Evolutionary conservation across 1,140 invertebrate species (phyloP).

Genomic region (Lamellibrachia luymesi): DNA sequence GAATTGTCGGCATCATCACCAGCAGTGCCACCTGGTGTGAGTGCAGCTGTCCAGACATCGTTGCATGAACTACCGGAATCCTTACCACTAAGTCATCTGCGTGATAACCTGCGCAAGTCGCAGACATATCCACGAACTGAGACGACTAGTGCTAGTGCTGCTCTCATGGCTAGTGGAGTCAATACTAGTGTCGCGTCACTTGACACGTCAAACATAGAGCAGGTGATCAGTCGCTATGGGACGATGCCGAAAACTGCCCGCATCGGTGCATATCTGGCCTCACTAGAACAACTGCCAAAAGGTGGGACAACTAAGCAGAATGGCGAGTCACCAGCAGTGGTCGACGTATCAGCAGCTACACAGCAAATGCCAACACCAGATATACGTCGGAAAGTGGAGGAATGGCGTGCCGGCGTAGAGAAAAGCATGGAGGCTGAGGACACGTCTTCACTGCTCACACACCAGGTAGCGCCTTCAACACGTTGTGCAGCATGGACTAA

Average conservation of each 20-base stretch:
- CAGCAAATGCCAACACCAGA: constrained; percentile 28
- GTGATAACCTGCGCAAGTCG: constrained; percentile 22
- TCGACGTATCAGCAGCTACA: constrained; percentile 16
- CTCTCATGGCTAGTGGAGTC: constrained; percentile 23
- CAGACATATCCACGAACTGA: constrained; percentile 18
- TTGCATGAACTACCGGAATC: neutral
- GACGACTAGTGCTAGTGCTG: constrained; percentile 17
- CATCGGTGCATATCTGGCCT: constrained; percentile 93
- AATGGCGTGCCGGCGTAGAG: constrained; percentile 28
- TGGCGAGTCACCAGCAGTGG: constrained; percentile 31
- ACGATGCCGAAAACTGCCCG: constrained; percentile 90
- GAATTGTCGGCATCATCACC: constrained; percentile 36
- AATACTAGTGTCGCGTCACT: constrained; percentile 67
- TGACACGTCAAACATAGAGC: constrained; percentile 94
- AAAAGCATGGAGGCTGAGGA: constrained; percentile 4
- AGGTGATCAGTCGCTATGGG: constrained; percentile 94
- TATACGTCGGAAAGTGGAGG: constrained; percentile 27
- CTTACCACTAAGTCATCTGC: constrained; percentile 19
- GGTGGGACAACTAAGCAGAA: constrained; percentile 45
- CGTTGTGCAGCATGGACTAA: constrained; percentile 20
- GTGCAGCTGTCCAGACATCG: constrained; percentile 10
- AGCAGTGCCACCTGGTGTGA: constrained; percentile 30
- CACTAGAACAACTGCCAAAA: constrained; percentile 60
- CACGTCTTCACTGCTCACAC: neutral
- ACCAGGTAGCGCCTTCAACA: neutral